Percentiles rank a stretch among this genome's conserved stretches.
Conservation (phyloP, 2,888 invertebrate species). For the Cancer borealis region DNA sequence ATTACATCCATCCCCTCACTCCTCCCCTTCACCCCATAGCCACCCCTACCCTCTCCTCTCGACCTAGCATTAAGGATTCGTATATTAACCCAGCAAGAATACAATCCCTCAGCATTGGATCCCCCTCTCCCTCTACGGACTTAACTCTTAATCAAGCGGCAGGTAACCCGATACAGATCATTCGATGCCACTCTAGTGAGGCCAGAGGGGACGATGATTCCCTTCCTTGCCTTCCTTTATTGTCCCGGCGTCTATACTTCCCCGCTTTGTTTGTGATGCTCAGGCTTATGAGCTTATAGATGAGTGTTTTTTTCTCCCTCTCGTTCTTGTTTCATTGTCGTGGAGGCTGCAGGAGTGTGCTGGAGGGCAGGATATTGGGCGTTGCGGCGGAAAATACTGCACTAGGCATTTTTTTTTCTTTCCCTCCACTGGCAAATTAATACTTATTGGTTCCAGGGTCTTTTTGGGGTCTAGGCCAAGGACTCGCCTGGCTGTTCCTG, state of each 20-base stretch:
- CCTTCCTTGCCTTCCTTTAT: constrained; percentile 13
- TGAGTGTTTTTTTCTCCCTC: constrained; percentile 29
- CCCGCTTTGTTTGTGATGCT: constrained; percentile 20
- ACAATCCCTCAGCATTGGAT: background rate
- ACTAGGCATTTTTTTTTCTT: background rate
- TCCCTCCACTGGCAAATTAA: background rate
- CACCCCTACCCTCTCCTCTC: background rate
- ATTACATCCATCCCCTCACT: background rate
- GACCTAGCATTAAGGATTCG: background rate
- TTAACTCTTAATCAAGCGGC: constrained; percentile 63
- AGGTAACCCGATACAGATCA: constrained; percentile 68
- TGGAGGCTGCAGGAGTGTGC: background rate
- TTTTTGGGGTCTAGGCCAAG: background rate
- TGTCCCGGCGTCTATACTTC: constrained; percentile 43
- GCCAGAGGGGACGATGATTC: constrained; percentile 42
- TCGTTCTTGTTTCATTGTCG: background rate
- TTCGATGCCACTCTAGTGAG: constrained; percentile 63
- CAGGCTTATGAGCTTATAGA: constrained; percentile 38
- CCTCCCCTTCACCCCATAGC: background rate
- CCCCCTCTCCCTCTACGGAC: constrained; percentile 47
- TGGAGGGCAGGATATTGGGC: background rate
- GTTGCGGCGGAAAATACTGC: background rate
- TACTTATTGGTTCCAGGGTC: background rate
- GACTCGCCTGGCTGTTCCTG: background rate
- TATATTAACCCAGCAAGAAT: background rate